Conservation (phyloP, 2,888 invertebrate species). For the Chloroclystis v-ata region DNA sequence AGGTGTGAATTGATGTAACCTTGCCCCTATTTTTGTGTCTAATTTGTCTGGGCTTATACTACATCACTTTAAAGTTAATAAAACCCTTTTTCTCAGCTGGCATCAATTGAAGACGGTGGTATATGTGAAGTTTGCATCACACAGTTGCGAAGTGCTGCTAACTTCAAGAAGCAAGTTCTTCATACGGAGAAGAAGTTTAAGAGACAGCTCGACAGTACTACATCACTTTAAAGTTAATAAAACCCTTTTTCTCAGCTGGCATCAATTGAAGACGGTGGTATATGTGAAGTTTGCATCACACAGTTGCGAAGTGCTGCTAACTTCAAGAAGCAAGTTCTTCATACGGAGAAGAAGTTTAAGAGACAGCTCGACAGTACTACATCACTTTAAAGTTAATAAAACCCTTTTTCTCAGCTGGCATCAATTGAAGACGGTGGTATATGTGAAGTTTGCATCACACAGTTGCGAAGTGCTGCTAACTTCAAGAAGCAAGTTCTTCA, state of each 20-base stretch:
- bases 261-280: constrained; percentile 49
- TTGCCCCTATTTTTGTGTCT: too few relatives aligned
- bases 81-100: too few relatives aligned
- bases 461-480: constrained; percentile 61
- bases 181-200: constrained; percentile 60
- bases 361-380: constrained; percentile 44
- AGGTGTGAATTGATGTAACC: too few relatives aligned
- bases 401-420: constrained; percentile 13
- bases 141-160: constrained; percentile 60
- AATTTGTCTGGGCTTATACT: too few relatives aligned
- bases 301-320: constrained; percentile 63
- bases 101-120: constrained; percentile 47
- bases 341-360: constrained; percentile 60
- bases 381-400: too few relatives aligned
- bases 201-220: constrained; percentile 44
- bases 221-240: too few relatives aligned
- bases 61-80: too few relatives aligned
- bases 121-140: constrained; percentile 71
- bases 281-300: constrained; percentile 69
- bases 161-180: constrained; percentile 66
- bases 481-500: constrained; percentile 64
- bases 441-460: constrained; percentile 68
- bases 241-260: too few relatives aligned
- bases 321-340: constrained; percentile 64
- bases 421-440: constrained; percentile 53